phyloP scores from a whole-genome alignment of 2,113 vertebrate species.

The Anoplopoma fimbria region DNA sequence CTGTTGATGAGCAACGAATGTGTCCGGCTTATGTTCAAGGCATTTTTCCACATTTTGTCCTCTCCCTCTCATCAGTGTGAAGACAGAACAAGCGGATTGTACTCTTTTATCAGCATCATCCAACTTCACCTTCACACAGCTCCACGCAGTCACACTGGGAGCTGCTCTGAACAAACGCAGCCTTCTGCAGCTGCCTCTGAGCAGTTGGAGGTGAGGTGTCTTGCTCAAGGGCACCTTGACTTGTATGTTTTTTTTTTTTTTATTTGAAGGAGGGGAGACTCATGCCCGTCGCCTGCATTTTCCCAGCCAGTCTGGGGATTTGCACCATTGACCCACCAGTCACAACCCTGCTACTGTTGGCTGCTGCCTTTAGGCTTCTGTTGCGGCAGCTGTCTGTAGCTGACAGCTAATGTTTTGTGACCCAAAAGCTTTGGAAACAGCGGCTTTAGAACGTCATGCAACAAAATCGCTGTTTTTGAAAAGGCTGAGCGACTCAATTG shows the following conservation, averaged over 20 bases:
- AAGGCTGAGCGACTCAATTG: background rate
- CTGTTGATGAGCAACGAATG: slow-evolving; percentile 30
- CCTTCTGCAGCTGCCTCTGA: slow-evolving; percentile 43
- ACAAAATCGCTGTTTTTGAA: background rate
- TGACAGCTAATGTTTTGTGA: slow-evolving; percentile 23
- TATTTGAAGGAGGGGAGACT: slow-evolving; percentile 22
- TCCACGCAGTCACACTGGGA: slow-evolving; percentile 34
- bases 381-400: background rate
- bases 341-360: slow-evolving; percentile 22
- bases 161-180: slow-evolving; percentile 45
- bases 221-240: slow-evolving; percentile 70
- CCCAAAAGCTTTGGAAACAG: background rate
- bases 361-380: slow-evolving; percentile 17
- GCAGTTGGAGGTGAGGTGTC: slow-evolving; percentile 54
- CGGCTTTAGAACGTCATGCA: background rate
- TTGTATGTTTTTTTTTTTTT: background rate
- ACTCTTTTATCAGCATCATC: slow-evolving; percentile 28
- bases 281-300: slow-evolving; percentile 24
- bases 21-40: background rate
- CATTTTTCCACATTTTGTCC: background rate
- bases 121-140: slow-evolving; percentile 48
- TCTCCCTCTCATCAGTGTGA: background rate
- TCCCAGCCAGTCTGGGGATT: background rate
- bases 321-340: slow-evolving; percentile 29
- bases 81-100: slow-evolving; percentile 1